Evolutionary conservation across 1,140 invertebrate species (phyloP), one percentile per base, ranked within the genome.

Genomic region (Calephelis virginiensis): DNA sequence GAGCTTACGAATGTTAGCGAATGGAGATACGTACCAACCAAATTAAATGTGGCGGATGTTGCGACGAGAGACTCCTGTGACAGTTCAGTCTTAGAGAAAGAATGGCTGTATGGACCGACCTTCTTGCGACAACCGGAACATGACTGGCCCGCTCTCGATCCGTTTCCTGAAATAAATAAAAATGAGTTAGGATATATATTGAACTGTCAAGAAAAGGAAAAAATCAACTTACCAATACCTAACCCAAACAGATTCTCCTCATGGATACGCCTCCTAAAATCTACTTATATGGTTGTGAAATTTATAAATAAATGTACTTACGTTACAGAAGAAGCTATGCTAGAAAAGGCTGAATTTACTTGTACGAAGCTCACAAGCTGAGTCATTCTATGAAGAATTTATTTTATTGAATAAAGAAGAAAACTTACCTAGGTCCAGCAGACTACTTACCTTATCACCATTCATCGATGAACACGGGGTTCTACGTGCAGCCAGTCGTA

Each of bases 1-100:
- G 77, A 78, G 13, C 14, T 75, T 6, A 78, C 78, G 12, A 63
- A 66, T 11, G n/a, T 65, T 38, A 28, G n/a, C 7, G 73, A 82
- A 13, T 82, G 76, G 76, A 56, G 66, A 38, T 70, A 76, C 56
- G 74, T 77, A 61, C 75, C 77, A 14, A 68, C 77, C 3, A n/a
- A n/a, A n/a, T n/a, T n/a, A n/a, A n/a, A n/a, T n/a, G n/a, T n/a
- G n/a, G n/a, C n/a, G n/a, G n/a, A n/a, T n/a, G n/a, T n/a, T n/a
- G n/a, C n/a, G n/a, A n/a, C n/a, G n/a, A n/a, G n/a, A n/a, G n/a
- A n/a, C n/a, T n/a, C n/a, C n/a, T n/a, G n/a, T n/a, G n/a, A n/a
- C n/a, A n/a, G n/a, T n/a, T n/a, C n/a, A n/a, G n/a, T n/a, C n/a
- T n/a, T n/a, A n/a, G n/a, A n/a, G n/a, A n/a, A n/a, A n/a, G n/a